These are phyloP conservation scores for Caradrina clavipalpis DNA, from an alignment of 2,888 invertebrate genomes.

Conservation along the genomic window DNA sequence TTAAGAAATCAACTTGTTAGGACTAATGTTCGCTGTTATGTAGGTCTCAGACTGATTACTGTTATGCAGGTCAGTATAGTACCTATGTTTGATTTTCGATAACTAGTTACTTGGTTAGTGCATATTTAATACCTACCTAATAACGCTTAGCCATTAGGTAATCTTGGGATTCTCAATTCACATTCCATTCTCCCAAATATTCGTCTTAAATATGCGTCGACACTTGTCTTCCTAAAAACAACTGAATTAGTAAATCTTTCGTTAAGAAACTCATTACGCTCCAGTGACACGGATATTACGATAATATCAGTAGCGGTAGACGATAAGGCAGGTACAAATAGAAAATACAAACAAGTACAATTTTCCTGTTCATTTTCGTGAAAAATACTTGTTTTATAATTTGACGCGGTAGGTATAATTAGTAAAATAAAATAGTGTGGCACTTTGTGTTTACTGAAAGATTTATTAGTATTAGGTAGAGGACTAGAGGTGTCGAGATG, in stretches of 20 bases:
- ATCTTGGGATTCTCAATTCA: not conserved
- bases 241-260: slow-evolving; percentile 6
- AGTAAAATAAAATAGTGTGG: slow-evolving; percentile 4
- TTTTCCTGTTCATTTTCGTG: slow-evolving; percentile 21
- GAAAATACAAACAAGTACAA: slow-evolving; percentile 22
- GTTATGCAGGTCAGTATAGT: too few species aligned
- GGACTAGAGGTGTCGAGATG: not conserved
- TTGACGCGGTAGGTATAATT: not conserved
- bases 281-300: slow-evolving; percentile 32
- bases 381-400: slow-evolving; percentile 15
- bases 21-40: not conserved
- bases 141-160: not conserved
- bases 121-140: not conserved
- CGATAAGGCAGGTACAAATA: slow-evolving; percentile 45
- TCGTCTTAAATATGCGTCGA: not conserved
- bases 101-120: not conserved
- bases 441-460: slow-evolving; percentile 15
- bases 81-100: too few species aligned
- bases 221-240: slow-evolving; percentile 13
- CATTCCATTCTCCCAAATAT: too few species aligned
- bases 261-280: slow-evolving; percentile 19
- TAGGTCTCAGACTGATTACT: too few species aligned
- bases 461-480: slow-evolving; percentile 3
- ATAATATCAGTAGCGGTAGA: slow-evolving; percentile 16
- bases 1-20: not conserved